phyloP scores from a whole-genome alignment of 2,113 vertebrate genomes.

The Taxidea taxus region DNA sequence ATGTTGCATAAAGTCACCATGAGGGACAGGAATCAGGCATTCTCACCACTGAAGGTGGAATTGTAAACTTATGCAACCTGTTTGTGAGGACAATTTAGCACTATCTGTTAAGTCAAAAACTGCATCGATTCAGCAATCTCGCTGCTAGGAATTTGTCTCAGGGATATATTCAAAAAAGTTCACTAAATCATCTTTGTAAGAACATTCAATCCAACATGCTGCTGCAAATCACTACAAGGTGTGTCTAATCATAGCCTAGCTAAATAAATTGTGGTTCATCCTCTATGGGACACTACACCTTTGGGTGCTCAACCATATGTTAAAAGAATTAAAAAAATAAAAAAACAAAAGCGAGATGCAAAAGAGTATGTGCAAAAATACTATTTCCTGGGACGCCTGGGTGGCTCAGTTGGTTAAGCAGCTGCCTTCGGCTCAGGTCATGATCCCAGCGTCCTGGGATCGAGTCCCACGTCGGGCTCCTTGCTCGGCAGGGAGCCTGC shows the following conservation, averaged over 20 bases:
- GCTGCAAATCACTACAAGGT: background rate
- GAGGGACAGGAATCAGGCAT: background rate
- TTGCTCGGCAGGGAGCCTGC: no score
- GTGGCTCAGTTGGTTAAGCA: no score
- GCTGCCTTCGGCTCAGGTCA: no score
- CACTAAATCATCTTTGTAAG: background rate
- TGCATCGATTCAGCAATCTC: background rate
- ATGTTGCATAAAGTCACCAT: background rate
- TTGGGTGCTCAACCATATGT: background rate
- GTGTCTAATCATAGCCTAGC: background rate
- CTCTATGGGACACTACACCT: background rate
- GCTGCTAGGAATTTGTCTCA: background rate
- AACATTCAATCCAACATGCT: background rate
- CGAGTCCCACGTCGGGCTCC: no score
- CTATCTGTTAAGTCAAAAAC: background rate
- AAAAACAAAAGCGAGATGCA: background rate
- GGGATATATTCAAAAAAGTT: background rate
- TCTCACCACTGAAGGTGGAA: background rate
- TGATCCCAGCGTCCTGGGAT: no score
- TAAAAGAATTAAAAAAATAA: background rate
- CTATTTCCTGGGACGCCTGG: no score
- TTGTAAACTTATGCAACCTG: background rate
- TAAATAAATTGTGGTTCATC: background rate
- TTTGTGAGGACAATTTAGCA: background rate
- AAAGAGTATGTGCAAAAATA: background rate